Evolutionary conservation across 2,888 invertebrate genomes (phyloP).

Genomic region (Oconnorella tubifera): DNA sequence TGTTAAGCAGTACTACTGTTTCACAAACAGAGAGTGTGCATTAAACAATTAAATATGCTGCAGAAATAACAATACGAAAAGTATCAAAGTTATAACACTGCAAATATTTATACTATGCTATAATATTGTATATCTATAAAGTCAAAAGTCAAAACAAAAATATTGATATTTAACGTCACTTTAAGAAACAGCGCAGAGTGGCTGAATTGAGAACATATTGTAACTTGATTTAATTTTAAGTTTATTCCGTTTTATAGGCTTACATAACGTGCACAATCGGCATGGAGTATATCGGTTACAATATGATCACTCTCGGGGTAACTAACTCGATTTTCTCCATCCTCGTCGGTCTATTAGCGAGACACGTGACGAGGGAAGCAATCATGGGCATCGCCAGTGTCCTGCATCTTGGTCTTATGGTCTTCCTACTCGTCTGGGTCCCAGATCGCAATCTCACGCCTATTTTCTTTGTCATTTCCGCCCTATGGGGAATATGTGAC

Average conservation of each 20-base stretch:
- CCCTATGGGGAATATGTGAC: slow-evolving; percentile 54
- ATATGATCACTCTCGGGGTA: slow-evolving; percentile 54
- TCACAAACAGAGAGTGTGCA: no score
- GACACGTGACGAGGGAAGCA: slow-evolving; percentile 50
- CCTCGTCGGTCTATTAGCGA: slow-evolving; percentile 46
- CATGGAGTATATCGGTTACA: slow-evolving; percentile 51
- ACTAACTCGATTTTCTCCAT: slow-evolving; percentile 49
- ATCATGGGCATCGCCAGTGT: slow-evolving; percentile 41
- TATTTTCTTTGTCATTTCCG: slow-evolving; percentile 50
- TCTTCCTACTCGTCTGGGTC: slow-evolving; percentile 53
- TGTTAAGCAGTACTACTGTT: no score
- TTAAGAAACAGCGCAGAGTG: no score
- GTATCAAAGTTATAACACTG: no score
- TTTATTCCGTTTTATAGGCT: background rate
- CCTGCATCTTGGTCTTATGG: slow-evolving; percentile 41
- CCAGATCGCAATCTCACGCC: slow-evolving; percentile 41
- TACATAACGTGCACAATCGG: slow-evolving; percentile 50
- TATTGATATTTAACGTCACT: no score
- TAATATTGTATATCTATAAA: no score
- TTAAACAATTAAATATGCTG: no score
- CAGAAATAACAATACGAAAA: no score
- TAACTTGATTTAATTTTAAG: no score
- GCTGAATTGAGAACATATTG: no score
- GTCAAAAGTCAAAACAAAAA: no score
- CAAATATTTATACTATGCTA: no score